These are phyloP conservation scores for Xenopus tropicalis DNA, from an alignment of 2,113 vertebrate species.

Conservation along the genomic window UCB_Xtro_10.0 CM004445.2:24641501-24642000, in stretches of 20 bases:
- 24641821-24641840: too few relatives aligned
- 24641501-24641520: constrained; percentile 27
- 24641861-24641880: too few relatives aligned
- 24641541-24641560: constrained; percentile 31
- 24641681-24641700: not conserved
- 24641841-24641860: too few relatives aligned
- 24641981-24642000: too few relatives aligned
- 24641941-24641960: too few relatives aligned
- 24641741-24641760: not conserved
- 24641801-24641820: too few relatives aligned
- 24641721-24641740: constrained; percentile 8
- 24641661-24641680: constrained; percentile 1
- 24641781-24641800: too few relatives aligned
- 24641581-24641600: constrained; percentile 28
- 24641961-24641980: too few relatives aligned
- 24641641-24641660: constrained; percentile 32
- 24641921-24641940: too few relatives aligned
- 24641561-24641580: constrained; percentile 36
- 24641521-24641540: constrained; percentile 37
- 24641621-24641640: constrained; percentile 23
- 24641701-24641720: constrained; percentile 4
- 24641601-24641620: constrained; percentile 26
- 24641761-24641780: too few relatives aligned
- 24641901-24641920: too few relatives aligned
- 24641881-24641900: too few relatives aligned